Conservation (phyloP, 2,888 invertebrate genomes). For the Steromphala cineraria region DNA sequence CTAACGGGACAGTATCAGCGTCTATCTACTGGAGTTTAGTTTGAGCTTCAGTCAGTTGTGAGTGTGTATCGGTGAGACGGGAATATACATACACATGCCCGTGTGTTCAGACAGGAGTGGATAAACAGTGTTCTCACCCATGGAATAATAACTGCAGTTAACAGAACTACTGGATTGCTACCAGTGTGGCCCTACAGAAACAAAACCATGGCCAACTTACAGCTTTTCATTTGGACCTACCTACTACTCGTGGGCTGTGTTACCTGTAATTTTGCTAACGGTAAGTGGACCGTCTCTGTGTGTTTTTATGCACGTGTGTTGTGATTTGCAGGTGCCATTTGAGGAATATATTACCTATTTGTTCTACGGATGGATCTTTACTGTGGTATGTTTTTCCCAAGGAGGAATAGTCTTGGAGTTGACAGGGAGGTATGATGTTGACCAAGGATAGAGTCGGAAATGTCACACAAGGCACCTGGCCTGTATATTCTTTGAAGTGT, state of each 20-base stretch:
- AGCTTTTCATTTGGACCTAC: not conserved
- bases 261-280: not conserved
- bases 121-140: not conserved
- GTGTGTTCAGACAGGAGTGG: not conserved
- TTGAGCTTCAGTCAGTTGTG: too few species aligned
- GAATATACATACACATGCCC: not conserved
- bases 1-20: not conserved
- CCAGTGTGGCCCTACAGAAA: not conserved
- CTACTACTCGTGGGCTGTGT: not conserved
- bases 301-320: not conserved
- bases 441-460: not conserved
- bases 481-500: not conserved
- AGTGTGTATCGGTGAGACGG: too few species aligned
- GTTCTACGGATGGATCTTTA: not conserved
- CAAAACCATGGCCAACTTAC: not conserved
- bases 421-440: not conserved
- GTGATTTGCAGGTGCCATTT: not conserved
- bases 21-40: too few species aligned
- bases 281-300: slow-evolving; percentile 8
- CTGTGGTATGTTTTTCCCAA: not conserved
- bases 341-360: not conserved
- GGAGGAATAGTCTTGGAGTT: not conserved
- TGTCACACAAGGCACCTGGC: slow-evolving; percentile 8
- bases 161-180: not conserved
- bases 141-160: slow-evolving; percentile 12